phyloP scores from a whole-genome alignment of 2,113 vertebrate genomes.

The Sylvietta virens region DNA sequence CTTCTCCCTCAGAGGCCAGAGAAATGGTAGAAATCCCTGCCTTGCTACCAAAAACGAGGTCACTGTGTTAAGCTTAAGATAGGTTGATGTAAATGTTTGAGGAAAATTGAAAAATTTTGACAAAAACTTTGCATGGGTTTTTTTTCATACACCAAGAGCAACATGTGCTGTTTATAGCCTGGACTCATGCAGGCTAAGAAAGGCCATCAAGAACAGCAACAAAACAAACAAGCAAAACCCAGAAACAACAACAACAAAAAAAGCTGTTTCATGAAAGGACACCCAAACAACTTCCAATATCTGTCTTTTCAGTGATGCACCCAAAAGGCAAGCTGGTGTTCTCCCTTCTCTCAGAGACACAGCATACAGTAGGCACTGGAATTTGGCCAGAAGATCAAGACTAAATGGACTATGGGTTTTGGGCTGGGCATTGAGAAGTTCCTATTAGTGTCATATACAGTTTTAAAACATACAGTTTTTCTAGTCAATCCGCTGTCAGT shows the following conservation, averaged over 20 bases:
- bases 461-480: background rate
- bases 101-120: background rate
- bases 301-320: accelerated
- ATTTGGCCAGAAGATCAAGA: background rate
- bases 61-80: background rate
- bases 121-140: background rate
- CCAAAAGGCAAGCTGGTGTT: background rate
- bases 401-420: background rate
- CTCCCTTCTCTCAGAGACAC: background rate
- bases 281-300: background rate
- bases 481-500: background rate
- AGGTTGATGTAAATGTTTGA: background rate
- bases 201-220: background rate
- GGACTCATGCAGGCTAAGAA: background rate
- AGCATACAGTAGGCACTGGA: background rate
- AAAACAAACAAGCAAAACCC: background rate
- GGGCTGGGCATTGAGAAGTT: background rate
- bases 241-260: background rate
- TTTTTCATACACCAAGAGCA: background rate
- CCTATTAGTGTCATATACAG: background rate
- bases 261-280: background rate
- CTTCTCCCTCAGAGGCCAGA: background rate
- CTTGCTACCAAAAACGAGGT: background rate
- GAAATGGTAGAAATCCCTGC: background rate
- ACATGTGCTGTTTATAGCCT: background rate